Conservation (phyloP, 1,140 invertebrate species). For the Laodelphax striatellus region DNA sequence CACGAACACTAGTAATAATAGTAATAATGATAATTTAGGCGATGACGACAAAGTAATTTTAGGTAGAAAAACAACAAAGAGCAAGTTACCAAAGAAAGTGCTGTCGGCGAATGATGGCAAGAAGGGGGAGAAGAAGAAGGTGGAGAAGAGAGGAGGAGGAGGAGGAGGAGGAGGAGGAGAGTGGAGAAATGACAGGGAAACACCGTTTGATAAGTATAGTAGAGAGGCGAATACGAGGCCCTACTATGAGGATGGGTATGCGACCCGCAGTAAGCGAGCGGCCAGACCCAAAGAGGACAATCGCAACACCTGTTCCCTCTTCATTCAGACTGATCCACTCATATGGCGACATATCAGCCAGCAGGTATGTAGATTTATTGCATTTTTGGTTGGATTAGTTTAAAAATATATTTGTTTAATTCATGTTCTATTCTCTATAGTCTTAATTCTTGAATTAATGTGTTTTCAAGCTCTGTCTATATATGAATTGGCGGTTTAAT, state of each 20-base stretch:
- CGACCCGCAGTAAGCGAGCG: constrained; percentile 35
- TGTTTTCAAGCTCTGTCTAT: too few relatives aligned
- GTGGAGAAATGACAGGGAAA: constrained; percentile 25
- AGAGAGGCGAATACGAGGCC: constrained; percentile 42
- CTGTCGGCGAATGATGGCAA: background rate
- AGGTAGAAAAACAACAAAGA: constrained; percentile 7
- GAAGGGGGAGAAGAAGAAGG: background rate
- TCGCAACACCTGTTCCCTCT: constrained; percentile 83
- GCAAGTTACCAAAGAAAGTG: constrained; percentile 3
- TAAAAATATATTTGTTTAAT: too few relatives aligned
- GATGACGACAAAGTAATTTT: constrained; percentile 24
- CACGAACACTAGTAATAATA: too few relatives aligned
- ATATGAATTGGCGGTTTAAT: too few relatives aligned
- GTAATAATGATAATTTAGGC: background rate
- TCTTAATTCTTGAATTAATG: too few relatives aligned
- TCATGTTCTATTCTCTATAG: too few relatives aligned
- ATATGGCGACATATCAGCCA: constrained; percentile 85
- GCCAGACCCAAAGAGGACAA: constrained; percentile 52
- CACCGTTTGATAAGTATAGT: constrained; percentile 47
- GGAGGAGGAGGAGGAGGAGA: background rate
- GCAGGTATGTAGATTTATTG: constrained; percentile 33
- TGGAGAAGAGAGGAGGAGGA: background rate
- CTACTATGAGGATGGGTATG: constrained; percentile 26
- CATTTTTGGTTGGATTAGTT: too few relatives aligned
- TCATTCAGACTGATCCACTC: constrained; percentile 94